phyloP scores from a whole-genome alignment of 2,888 invertebrate species.

The Dinocampus coccinellae region DNA sequence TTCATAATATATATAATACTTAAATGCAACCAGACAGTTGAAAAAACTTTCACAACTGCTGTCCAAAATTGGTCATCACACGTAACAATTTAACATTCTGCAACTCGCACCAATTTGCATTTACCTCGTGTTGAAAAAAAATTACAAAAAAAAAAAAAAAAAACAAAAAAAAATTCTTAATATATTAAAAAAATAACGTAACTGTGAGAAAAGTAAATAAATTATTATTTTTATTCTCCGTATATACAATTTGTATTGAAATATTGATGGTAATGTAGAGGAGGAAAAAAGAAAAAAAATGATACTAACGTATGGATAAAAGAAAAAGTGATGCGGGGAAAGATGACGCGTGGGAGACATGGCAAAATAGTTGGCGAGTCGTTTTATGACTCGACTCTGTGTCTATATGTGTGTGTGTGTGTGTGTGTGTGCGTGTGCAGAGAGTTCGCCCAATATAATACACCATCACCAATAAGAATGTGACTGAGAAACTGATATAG shows the following conservation, averaged over 20 bases:
- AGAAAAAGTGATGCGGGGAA: constrained; percentile 29
- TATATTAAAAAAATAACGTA: too few species aligned
- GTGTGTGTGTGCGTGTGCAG: background rate
- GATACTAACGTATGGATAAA: constrained; percentile 10
- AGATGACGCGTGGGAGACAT: constrained; percentile 39
- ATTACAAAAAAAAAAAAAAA: too few species aligned
- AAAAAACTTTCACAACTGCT: background rate
- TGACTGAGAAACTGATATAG: background rate
- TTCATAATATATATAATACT: background rate
- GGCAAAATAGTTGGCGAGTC: constrained; percentile 40
- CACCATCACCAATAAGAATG: background rate
- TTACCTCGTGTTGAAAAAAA: background rate
- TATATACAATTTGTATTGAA: background rate
- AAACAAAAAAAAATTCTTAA: too few species aligned
- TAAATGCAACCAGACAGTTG: background rate
- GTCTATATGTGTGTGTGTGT: too few species aligned
- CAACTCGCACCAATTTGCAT: background rate
- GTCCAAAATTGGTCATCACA: background rate
- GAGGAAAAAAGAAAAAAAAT: constrained; percentile 2
- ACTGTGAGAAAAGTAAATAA: too few species aligned
- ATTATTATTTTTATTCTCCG: too few species aligned
- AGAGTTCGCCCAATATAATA: background rate
- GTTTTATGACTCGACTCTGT: constrained; percentile 12
- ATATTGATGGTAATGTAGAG: constrained; percentile 13
- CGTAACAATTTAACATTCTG: background rate